Conservation (phyloP, 2,113 vertebrate species). For the Cynoglossus semilaevis region DNA sequence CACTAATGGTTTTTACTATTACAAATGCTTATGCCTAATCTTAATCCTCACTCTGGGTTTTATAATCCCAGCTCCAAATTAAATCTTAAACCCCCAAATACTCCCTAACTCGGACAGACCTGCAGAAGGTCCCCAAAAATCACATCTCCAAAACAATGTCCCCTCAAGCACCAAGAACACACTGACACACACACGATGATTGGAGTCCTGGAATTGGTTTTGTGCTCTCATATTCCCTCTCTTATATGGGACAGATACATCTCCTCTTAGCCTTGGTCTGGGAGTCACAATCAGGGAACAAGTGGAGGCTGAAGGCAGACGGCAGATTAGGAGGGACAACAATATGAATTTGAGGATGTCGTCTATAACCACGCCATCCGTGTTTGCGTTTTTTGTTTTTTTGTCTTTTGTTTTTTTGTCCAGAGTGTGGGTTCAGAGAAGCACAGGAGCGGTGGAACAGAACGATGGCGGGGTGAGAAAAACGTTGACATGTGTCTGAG, state of each 20-base stretch:
- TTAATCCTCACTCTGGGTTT: no score
- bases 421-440: no score
- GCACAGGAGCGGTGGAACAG: background rate
- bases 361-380: background rate
- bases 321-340: background rate
- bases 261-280: constrained; percentile 20
- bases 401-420: no score
- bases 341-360: background rate
- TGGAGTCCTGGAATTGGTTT: constrained; percentile 23
- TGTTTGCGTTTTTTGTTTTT: background rate
- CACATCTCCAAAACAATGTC: no score
- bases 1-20: no score
- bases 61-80: no score
- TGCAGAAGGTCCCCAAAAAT: no score
- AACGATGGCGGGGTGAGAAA: background rate
- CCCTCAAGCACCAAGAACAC: background rate
- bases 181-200: background rate
- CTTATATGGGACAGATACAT: constrained; percentile 18
- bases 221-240: constrained; percentile 15
- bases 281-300: constrained; percentile 43
- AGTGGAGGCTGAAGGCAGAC: constrained; percentile 11
- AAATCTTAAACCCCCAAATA: no score
- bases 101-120: no score
- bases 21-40: no score
- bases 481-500: background rate